Base-by-base conservation (phyloP, 2,888 invertebrate species). In the Rhingia campestris region DNA sequence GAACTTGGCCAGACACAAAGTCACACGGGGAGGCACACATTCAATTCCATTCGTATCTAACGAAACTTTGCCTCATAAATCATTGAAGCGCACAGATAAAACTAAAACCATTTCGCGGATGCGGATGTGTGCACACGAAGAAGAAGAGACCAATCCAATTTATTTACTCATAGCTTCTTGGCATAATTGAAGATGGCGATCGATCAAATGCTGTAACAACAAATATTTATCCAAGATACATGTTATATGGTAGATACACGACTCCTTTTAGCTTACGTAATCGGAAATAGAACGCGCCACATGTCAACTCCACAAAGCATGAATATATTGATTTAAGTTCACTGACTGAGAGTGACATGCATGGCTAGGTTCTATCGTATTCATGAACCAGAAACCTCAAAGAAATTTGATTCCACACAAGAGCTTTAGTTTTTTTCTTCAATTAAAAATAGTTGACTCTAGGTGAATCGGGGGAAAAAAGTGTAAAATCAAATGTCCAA, bases 41-140 rank as follows among this genome's bases (percentile, higher is more conserved):
- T 1, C 47, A 32, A 49, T 37, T 14, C 63, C 39, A 30, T 37
- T 30, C 51, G 22, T 39, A 10, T 39, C 39, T 3, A n/a, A 51
- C 30, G 58, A 9, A 67, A 76, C 76, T 61, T 54, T 39, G 51
- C 10, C 59, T 76, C 61, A 9, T 69, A 76, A 76, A 76, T 61
- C 61, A 69, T 53, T 32, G 10, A 14, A 53, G 10, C 30, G 10
- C n/a, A 22, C 30, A 30, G 6, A 45, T 35, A 39, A 4, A 74
- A 12, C 37, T 41, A 64, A 47, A 67, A 41, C 49, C 37, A 53
- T 53, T 69, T n/a, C 53, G 33, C 43, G 41, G 49, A 76, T 33
- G 47, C 54, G 76, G 61, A 69, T 69, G 61, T 70, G 10, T 33
- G 43, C 39, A 22, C 22, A 22, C 37, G 9, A 49, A 22, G n/a